Evolutionary conservation across 1,140 invertebrate species (phyloP).

Genomic region (Drosophila leontia): DNA sequence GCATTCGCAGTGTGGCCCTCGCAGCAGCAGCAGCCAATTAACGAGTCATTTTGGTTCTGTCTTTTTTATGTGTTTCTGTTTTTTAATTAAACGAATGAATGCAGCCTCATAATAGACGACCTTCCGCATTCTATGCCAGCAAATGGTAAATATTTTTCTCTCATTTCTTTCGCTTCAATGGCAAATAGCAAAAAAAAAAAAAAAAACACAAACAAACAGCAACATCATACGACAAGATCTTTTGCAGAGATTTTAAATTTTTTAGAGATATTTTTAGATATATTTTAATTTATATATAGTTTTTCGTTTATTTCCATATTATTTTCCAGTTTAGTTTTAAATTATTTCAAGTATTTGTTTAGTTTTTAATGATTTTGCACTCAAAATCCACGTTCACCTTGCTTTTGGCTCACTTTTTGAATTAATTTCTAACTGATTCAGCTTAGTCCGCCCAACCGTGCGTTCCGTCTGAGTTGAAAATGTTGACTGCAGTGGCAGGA

Average conservation of each 20-base stretch:
- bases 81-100: slow-evolving; percentile 66
- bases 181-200: slow-evolving; percentile 6
- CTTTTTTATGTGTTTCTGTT: slow-evolving; percentile 30
- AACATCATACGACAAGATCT: slow-evolving; percentile 37
- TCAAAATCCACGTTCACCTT: slow-evolving; percentile 17
- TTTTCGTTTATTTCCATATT: background rate
- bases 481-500: slow-evolving; percentile 61
- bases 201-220: slow-evolving; percentile 7
- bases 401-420: slow-evolving; percentile 27
- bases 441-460: slow-evolving; percentile 61
- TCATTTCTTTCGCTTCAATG: slow-evolving; percentile 34
- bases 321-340: background rate
- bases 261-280: background rate
- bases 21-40: slow-evolving; percentile 59
- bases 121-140: slow-evolving; percentile 24
- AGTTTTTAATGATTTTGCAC: background rate
- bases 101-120: slow-evolving; percentile 36
- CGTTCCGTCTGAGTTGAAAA: slow-evolving; percentile 65
- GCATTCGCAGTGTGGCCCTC: slow-evolving; percentile 30
- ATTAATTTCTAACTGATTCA: slow-evolving; percentile 17
- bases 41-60: slow-evolving; percentile 36
- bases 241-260: background rate
- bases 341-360: background rate
- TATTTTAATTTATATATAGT: too few relatives aligned
- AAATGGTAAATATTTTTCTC: slow-evolving; percentile 30